These are phyloP conservation scores for Palaemon carinicauda DNA, from an alignment of 1,140 invertebrate species.

Conservation along the genomic window DNA sequence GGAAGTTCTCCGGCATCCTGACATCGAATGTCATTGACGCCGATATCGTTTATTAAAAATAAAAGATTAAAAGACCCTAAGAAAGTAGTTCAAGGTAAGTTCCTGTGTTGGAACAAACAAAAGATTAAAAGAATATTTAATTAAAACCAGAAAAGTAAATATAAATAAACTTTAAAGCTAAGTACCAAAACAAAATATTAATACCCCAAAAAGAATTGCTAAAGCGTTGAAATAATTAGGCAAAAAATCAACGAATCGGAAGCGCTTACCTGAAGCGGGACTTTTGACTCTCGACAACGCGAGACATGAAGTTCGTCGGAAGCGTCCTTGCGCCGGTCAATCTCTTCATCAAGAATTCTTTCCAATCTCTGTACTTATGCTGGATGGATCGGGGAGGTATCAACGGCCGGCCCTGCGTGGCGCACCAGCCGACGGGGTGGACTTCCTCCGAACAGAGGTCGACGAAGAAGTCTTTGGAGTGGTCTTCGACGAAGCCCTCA, in stretches of 20 bases:
- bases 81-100: no score
- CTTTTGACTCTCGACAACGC: conserved; percentile 82
- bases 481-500: conserved; percentile 90
- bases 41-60: no score
- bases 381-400: conserved; percentile 83
- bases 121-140: no score
- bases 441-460: conserved; percentile 92
- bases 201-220: no score
- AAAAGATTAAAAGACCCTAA: no score
- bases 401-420: conserved; percentile 89
- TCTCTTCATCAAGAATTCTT: conserved; percentile 89
- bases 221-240: no score
- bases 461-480: conserved; percentile 93
- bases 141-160: no score
- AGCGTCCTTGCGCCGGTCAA: conserved; percentile 92
- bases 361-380: conserved; percentile 94
- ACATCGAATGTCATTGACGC: no score
- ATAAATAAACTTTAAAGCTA: no score
- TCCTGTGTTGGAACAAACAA: no score
- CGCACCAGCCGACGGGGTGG: conserved; percentile 96
- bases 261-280: conserved; percentile 75
- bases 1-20: no score
- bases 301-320: conserved; percentile 89
- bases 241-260: neutral
- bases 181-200: no score